A percentile compares a stretch with the other conserved stretches of the same genome.
phyloP scores from a whole-genome alignment of 1,140 invertebrate genomes.

The Drosophila suzukii region DNA sequence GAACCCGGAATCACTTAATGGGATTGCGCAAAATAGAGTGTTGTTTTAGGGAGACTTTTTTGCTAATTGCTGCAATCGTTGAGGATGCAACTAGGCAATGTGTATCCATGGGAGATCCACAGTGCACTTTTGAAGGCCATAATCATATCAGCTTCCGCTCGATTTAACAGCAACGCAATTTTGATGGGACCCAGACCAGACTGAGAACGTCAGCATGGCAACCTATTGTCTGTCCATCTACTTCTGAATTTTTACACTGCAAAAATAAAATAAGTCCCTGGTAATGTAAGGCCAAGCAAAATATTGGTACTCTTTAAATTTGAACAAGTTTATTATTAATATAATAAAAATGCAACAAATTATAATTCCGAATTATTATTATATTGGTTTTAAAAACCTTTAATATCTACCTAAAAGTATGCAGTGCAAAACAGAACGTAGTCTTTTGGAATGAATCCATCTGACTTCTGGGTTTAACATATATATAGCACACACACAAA shows the following conservation, averaged over 20 bases:
- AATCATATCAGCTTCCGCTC: slow-evolving; percentile 81
- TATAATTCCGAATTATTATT: not conserved
- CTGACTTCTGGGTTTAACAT: not conserved
- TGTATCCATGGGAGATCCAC: not conserved
- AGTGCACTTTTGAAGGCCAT: slow-evolving; percentile 48
- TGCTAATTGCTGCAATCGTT: slow-evolving; percentile 57
- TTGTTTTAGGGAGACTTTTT: not conserved
- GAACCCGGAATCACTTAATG: slow-evolving; percentile 72
- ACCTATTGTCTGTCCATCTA: slow-evolving; percentile 45
- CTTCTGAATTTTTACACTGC: slow-evolving; percentile 6
- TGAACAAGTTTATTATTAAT: too few species aligned
- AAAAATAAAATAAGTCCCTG: not conserved
- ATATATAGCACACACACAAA: too few species aligned
- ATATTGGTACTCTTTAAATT: too few species aligned
- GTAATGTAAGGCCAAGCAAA: not conserved
- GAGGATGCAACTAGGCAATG: slow-evolving; percentile 16
- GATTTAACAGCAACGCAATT: slow-evolving; percentile 79
- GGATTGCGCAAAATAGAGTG: slow-evolving; percentile 42
- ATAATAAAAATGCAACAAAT: too few species aligned
- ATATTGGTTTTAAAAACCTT: not conserved
- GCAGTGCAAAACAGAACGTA: not conserved
- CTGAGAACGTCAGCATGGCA: slow-evolving; percentile 51
- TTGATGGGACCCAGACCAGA: slow-evolving; percentile 22
- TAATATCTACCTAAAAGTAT: not conserved
- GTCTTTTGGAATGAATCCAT: too few species aligned